Evolutionary conservation across 2,888 invertebrate genomes (phyloP).

Genomic region (Linnaemya vulpina): DNA sequence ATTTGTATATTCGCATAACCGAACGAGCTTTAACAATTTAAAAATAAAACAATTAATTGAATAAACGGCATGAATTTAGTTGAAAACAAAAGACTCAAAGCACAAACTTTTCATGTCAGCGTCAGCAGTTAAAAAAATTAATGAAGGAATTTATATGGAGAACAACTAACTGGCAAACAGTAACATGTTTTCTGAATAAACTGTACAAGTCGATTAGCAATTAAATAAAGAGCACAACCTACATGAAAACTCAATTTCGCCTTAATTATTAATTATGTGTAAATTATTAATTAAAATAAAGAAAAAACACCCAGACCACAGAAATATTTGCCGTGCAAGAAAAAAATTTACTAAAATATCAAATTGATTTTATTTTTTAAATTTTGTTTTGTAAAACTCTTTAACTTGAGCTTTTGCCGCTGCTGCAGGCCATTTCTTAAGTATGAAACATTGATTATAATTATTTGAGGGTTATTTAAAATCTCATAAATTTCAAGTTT

Average conservation of each 20-base stretch:
- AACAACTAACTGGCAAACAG: slow-evolving; percentile 29
- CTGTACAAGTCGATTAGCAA: slow-evolving; percentile 21
- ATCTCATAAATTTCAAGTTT: slow-evolving; percentile 80
- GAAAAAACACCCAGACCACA: slow-evolving; percentile 11
- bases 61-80: slow-evolving; percentile 6
- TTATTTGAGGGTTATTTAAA: slow-evolving; percentile 64
- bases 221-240: slow-evolving; percentile 37
- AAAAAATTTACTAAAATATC: slow-evolving; percentile 23
- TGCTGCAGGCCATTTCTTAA: slow-evolving; percentile 10
- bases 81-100: slow-evolving; percentile 65
- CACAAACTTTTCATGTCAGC: slow-evolving; percentile 48
- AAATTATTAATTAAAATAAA: slow-evolving; percentile 66
- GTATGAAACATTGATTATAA: slow-evolving; percentile 50
- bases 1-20: slow-evolving; percentile 16
- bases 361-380: slow-evolving; percentile 10
- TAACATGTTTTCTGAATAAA: slow-evolving; percentile 20
- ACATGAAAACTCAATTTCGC: slow-evolving; percentile 66
- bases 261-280: slow-evolving; percentile 71
- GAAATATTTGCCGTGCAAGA: slow-evolving; percentile 22
- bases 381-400: background rate
- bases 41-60: slow-evolving; percentile 22
- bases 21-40: slow-evolving; percentile 29
- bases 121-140: slow-evolving; percentile 33
- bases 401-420: background rate
- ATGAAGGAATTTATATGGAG: slow-evolving; percentile 60